Evolutionary conservation across 2,113 vertebrate species (phyloP), one percentile per base, ranked within the genome.

Genomic region (Charadrius vociferus): DNA sequence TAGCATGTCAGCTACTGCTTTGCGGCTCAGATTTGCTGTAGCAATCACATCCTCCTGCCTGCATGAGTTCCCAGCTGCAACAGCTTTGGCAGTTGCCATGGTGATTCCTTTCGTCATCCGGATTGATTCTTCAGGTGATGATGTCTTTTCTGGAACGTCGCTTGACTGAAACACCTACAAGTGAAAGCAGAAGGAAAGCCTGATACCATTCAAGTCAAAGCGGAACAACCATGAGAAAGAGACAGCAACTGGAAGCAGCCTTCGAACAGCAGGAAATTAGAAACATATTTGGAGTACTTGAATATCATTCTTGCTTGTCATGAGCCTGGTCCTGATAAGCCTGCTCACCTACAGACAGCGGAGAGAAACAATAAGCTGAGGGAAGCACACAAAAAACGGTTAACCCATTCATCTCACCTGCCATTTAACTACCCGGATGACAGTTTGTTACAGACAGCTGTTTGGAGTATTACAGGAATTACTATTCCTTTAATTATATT

Each of bases 21-120:
- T 99, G 97, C 99, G 99, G 98, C 99, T 99, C 97, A 99, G 98
- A 96, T 99, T 99, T 67, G 99, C 99, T 2, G 99, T 99, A 67
- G 99, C 98, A 49, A 99, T 99, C 97, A 99, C 99, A 10, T 99
- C 99, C 81, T 99, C 99, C 98, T 99, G 99, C 93, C 99, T 98
- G 90, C 99, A 99, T 0, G 99, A 99, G 98, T 99, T 99, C 68
- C 99, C 99, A 7, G 99, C 99, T n/a, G 99, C 99, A 88, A 99
- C 99, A 1, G 99, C 99, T 98, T 99, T 99, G 98, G 99, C 99
- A 7, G 99, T 99, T 92, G 99, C 99, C 94, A 98, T 98, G 95
- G 99, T 99, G 98, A 99, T 99, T 91, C 99, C 99, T 98, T 99
- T 99, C 49, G 99, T 99, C 99, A 99, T 99, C 73, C 99, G 99